Percentiles rank a stretch among this genome's conserved stretches.
phyloP scores from a whole-genome alignment of 2,797 vertebrate genomes.

The Sus cebifrons region DNA sequence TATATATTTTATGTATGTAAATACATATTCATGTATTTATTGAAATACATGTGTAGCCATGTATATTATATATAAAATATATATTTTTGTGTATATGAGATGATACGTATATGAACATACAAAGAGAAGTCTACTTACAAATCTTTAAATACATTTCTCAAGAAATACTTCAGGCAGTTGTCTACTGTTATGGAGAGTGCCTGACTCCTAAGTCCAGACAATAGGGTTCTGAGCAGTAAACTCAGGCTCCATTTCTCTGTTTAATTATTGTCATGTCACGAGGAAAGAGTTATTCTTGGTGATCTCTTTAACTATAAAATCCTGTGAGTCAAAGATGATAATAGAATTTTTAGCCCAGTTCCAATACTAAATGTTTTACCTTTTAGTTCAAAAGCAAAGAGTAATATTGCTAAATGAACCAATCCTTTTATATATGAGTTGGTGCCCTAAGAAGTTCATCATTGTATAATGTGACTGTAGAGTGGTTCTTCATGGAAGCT shows the following conservation, averaged over 20 bases:
- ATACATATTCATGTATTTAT: not conserved
- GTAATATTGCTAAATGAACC: conserved; percentile 28
- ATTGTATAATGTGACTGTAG: not conserved
- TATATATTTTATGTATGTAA: not conserved
- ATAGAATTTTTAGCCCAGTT: conserved; percentile 60
- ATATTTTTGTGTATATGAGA: conserved; percentile 45
- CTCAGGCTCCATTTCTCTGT: not conserved
- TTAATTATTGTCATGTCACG: not conserved
- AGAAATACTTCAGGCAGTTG: not conserved
- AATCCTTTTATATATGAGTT: not conserved
- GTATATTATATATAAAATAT: not conserved
- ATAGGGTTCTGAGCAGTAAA: not conserved
- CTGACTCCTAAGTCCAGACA: not conserved
- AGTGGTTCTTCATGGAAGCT: not conserved
- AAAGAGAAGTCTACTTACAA: not conserved
- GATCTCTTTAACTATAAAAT: conserved; percentile 57
- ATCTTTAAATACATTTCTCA: conserved; percentile 21
- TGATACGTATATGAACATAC: not conserved
- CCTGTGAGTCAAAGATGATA: not conserved
- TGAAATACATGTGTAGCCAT: not conserved
- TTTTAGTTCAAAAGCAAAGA: conserved; percentile 46
- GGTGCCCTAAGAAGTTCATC: not conserved
- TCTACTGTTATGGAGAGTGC: not conserved
- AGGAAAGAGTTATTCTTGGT: conserved; percentile 29
- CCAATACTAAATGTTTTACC: conserved; percentile 8